phyloP scores from a whole-genome alignment of 2,888 invertebrate genomes.

The Philereme transversata region DNA sequence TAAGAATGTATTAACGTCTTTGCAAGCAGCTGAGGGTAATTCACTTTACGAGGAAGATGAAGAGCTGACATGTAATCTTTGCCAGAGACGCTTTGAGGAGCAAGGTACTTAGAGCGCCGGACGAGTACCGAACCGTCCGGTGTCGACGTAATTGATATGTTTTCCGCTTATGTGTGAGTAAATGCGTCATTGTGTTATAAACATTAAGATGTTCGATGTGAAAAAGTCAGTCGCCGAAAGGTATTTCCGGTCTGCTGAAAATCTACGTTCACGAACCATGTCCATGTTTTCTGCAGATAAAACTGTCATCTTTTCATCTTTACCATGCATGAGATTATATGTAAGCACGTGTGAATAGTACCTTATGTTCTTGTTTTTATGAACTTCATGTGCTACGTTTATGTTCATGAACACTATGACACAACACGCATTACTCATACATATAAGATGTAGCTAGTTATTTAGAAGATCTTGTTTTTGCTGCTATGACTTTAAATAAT shows the following conservation, averaged over 20 bases:
- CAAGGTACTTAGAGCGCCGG: slow-evolving; percentile 86
- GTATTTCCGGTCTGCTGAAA: slow-evolving; percentile 52
- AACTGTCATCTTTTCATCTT: slow-evolving; percentile 54
- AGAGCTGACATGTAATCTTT: slow-evolving; percentile 89
- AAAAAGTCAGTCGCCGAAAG: slow-evolving; percentile 49
- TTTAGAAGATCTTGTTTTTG: slow-evolving; percentile 59
- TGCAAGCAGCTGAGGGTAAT: slow-evolving; percentile 87
- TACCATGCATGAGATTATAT: slow-evolving; percentile 60
- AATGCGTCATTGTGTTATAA: slow-evolving; percentile 79
- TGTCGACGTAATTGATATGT: slow-evolving; percentile 72
- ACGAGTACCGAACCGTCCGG: slow-evolving; percentile 68
- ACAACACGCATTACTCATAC: slow-evolving; percentile 83
- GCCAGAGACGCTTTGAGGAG: slow-evolving; percentile 91
- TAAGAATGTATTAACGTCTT: slow-evolving; percentile 83
- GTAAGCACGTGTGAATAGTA: slow-evolving; percentile 63
- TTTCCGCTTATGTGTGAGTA: slow-evolving; percentile 83
- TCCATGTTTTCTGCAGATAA: slow-evolving; percentile 51
- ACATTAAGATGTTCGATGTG: slow-evolving; percentile 55
- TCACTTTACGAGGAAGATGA: slow-evolving; percentile 86
- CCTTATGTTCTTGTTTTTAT: slow-evolving; percentile 53
- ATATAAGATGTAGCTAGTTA: slow-evolving; percentile 73
- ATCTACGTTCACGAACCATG: slow-evolving; percentile 50
- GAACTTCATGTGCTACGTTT: slow-evolving; percentile 54
- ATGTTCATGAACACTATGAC: slow-evolving; percentile 64
- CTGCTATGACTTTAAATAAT: slow-evolving; percentile 57